Evolutionary conservation across 2,113 vertebrate genomes (phyloP), one percentile per base, ranked within the genome.

Genomic region (Vimba vimba): DNA sequence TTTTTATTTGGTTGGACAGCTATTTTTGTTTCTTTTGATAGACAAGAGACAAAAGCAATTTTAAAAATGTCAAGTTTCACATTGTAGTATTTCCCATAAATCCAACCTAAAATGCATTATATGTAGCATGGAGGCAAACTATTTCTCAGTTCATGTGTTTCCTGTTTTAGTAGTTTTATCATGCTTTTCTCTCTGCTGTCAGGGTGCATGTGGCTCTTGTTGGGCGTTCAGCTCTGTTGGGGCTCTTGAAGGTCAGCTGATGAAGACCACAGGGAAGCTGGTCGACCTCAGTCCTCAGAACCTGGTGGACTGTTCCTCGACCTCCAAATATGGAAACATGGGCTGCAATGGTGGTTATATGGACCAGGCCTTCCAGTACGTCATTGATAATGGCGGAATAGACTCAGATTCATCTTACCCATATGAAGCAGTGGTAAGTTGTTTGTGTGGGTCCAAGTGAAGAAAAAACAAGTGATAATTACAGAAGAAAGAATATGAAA

Each of bases 151-250:
- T 33, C 0, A 0, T 21, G 19, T 4, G 1, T 74, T 59, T 55
- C 36, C 21, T 17, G 50, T 74, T 71, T 71, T 13, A 66, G 6
- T 17, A 33, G 6, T 68, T 68, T 33, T 33, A 17, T 36, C 50
- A 8, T n/a, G 1, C 21, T 76, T 30, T 15, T 52, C 1, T 69
- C 3, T 25, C 39, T 68, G 30, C 39, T 27, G 30, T 57, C 60
- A 96, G 96, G 94, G 94, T 3, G 6, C 85, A 0, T 96, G 95
- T 80, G 94, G 95, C 9, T 93, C 94, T 6, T 96, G 95, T 84
- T 96, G 95, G 95, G 95, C 96, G 2, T 96, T 96, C 86, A 96
- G 93, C 47, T 90, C 93, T 6, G 94, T 74, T 0, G 96, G 95
- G 27, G 93, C 96, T 47, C 89, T 96, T 60, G 96, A 96, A 88